Conservation (phyloP, 2,113 vertebrate genomes). For the Daboia siamensis region DNA sequence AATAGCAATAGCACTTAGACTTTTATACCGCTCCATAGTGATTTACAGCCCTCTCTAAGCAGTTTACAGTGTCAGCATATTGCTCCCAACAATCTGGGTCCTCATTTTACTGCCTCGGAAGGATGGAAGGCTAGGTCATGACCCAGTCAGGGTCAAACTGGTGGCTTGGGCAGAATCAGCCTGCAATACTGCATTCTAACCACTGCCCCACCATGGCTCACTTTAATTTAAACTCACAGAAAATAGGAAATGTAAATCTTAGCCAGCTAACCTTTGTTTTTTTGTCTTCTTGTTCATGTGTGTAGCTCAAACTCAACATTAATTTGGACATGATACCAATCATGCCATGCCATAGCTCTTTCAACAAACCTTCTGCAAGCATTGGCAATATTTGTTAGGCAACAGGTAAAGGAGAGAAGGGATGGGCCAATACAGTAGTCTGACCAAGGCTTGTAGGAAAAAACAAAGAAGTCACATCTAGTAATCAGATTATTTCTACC, state of each 20-base stretch:
- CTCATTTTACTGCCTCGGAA: not conserved
- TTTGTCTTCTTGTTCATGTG: not conserved
- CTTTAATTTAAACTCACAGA: slow-evolving; percentile 13
- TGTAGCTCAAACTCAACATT: not conserved
- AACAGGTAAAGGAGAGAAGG: not conserved
- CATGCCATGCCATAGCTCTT: not conserved
- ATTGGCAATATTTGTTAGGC: not conserved
- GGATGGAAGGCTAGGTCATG: not conserved
- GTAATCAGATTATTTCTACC: not conserved
- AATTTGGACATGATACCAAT: not conserved
- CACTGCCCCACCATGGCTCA: not conserved
- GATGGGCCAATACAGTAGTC: not conserved
- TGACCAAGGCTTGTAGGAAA: not conserved
- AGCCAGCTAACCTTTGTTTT: not conserved
- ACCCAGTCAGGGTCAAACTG: not conserved
- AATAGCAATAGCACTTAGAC: not conserved
- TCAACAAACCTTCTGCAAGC: not conserved
- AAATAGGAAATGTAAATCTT: slow-evolving; percentile 7
- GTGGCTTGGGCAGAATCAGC: not conserved
- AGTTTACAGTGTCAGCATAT: not conserved
- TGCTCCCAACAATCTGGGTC: not conserved
- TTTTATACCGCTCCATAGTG: not conserved
- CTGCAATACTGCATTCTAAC: not conserved
- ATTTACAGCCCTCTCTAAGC: not conserved
- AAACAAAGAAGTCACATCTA: not conserved